Conservation (phyloP, 2,113 vertebrate species). For the Neotoma lepida region DNA sequence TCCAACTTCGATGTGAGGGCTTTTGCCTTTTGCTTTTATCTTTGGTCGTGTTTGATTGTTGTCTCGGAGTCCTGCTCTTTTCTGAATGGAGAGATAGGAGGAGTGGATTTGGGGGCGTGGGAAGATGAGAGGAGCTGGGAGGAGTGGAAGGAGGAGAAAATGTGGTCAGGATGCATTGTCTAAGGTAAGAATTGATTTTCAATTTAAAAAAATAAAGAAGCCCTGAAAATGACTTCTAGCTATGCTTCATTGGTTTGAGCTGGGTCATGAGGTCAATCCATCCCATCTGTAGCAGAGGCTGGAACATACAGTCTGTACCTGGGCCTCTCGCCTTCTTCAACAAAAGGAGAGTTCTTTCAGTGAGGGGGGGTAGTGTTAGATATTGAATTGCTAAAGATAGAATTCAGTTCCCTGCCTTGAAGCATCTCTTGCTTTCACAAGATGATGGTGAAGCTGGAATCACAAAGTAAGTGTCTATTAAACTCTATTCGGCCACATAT, state of each 20-base stretch:
- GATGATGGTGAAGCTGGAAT: constrained; percentile 35
- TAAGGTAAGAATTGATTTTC: not conserved
- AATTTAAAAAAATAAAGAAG: not conserved
- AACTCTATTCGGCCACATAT: constrained; percentile 5
- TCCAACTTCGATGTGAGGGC: not conserved
- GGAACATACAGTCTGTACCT: not conserved
- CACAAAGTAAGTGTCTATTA: constrained; percentile 28
- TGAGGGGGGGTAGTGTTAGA: not conserved
- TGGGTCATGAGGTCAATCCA: not conserved
- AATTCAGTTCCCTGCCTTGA: constrained; percentile 25
- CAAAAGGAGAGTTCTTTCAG: constrained; percentile 33
- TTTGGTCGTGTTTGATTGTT: not conserved
- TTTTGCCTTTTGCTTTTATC: not conserved
- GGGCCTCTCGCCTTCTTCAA: not conserved
- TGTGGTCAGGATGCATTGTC: not conserved
- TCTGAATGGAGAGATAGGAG: not conserved
- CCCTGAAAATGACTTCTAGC: not conserved
- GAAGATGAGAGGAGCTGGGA: not conserved
- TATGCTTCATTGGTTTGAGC: not conserved
- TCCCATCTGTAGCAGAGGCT: not conserved
- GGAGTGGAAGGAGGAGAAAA: not conserved
- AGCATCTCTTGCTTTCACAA: constrained; percentile 17
- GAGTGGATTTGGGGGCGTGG: not conserved
- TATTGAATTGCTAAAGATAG: constrained; percentile 36
- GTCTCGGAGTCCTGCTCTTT: not conserved